Percentiles rank a stretch among this genome's conserved stretches.
Conservation (phyloP, 1,140 invertebrate genomes). For the Drosophila littoralis region DNA sequence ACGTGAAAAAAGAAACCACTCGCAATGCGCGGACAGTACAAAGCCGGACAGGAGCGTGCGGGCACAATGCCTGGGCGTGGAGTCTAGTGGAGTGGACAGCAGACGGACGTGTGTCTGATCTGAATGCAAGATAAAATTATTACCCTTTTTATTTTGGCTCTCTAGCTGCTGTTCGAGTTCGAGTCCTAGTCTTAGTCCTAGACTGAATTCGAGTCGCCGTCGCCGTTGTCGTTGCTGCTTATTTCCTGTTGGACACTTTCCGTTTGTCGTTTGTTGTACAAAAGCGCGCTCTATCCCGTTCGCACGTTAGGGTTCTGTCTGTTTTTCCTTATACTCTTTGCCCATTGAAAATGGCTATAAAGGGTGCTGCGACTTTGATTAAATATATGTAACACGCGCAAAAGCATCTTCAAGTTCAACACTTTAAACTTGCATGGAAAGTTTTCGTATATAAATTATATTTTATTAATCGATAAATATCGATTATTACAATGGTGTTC, state of each 20-base stretch:
- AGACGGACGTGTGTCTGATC: conserved; percentile 82
- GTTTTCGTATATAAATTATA: too few relatives aligned
- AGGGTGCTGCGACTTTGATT: too few relatives aligned
- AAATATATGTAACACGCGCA: too few relatives aligned
- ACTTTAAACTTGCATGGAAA: too few relatives aligned
- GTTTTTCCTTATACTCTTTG: conserved; percentile 26
- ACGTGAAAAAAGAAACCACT: conserved; percentile 21
- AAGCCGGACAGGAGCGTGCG: conserved; percentile 20
- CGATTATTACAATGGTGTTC: too few relatives aligned
- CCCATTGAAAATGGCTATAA: not conserved
- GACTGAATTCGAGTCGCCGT: conserved; percentile 42
- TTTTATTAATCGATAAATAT: too few relatives aligned
- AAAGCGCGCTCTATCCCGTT: conserved; percentile 48
- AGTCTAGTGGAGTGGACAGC: conserved; percentile 10
- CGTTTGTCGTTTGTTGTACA: conserved; percentile 83
- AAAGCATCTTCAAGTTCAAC: too few relatives aligned
- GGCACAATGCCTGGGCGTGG: conserved; percentile 7
- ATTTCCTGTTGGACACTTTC: conserved; percentile 84
- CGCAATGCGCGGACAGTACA: conserved; percentile 5
- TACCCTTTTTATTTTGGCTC: conserved; percentile 81
- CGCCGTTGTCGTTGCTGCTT: conserved; percentile 62
- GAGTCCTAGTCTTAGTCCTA: conserved; percentile 18
- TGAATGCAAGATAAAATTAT: conserved; percentile 84
- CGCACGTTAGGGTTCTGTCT: conserved; percentile 32
- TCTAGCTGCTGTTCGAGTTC: conserved; percentile 25